Percentiles rank a stretch among this genome's conserved stretches.
Conservation (phyloP, 1,140 invertebrate species). For the Zaprionus camerounensis region DNA sequence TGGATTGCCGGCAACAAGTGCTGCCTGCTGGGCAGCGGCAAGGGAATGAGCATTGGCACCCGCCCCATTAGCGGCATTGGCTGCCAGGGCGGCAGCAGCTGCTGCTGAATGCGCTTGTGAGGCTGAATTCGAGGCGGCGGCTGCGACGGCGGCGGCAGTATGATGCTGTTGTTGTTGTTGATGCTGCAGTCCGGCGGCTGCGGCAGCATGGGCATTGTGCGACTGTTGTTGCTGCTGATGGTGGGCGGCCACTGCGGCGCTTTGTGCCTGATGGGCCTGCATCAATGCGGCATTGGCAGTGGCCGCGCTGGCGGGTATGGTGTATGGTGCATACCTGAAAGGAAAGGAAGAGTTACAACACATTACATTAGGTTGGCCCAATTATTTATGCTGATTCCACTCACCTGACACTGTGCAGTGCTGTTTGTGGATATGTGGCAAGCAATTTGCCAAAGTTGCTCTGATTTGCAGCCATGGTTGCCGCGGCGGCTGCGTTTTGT, state of each 20-base stretch:
- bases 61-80: constrained; percentile 85
- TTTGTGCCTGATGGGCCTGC: constrained; percentile 84
- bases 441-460: constrained; percentile 90
- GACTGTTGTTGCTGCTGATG: constrained; percentile 74
- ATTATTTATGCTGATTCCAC: constrained; percentile 1
- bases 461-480: constrained; percentile 85
- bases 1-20: constrained; percentile 77
- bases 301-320: constrained; percentile 82
- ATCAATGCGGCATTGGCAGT: constrained; percentile 80
- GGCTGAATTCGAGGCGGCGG: constrained; percentile 84
- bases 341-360: neutral
- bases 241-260: constrained; percentile 79
- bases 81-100: constrained; percentile 84
- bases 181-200: constrained; percentile 83
- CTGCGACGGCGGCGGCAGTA: constrained; percentile 56
- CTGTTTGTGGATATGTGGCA: constrained; percentile 86
- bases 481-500: constrained; percentile 85
- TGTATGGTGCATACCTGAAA: constrained; percentile 82
- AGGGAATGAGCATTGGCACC: constrained; percentile 81
- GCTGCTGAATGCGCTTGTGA: constrained; percentile 75
- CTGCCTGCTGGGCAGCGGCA: constrained; percentile 84
- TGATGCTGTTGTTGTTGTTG: constrained; percentile 70
- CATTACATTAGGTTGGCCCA: too few relatives aligned
- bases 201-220: constrained; percentile 84
- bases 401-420: constrained; percentile 83